Evolutionary conservation across 2,797 vertebrate genomes (phyloP).

Genomic region (Chromobotia macracanthus): DNA sequence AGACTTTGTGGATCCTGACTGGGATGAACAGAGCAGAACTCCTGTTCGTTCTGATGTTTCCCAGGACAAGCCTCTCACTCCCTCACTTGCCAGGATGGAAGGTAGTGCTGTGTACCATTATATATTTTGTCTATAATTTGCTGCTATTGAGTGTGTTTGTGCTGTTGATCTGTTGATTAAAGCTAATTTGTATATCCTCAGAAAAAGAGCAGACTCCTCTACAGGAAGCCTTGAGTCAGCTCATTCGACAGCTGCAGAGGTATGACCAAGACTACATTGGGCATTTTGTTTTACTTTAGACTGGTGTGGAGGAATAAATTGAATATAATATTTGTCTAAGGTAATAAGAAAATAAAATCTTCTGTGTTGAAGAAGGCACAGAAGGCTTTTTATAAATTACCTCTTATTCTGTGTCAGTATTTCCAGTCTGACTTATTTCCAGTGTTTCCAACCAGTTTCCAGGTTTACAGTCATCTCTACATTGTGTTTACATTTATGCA

Average conservation of each 20-base stretch:
- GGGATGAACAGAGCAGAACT: constrained; percentile 84
- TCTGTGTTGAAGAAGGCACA: too few relatives aligned
- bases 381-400: not conserved
- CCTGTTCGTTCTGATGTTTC: constrained; percentile 84
- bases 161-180: not conserved
- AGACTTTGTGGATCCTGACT: constrained; percentile 79
- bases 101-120: constrained; percentile 71
- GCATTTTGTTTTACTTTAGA: too few relatives aligned
- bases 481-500: not conserved
- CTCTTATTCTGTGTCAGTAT: not conserved
- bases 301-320: too few relatives aligned
- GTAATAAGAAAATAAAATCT: too few relatives aligned
- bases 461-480: not conserved
- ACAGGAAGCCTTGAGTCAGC: constrained; percentile 93
- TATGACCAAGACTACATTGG: constrained; percentile 59
- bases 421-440: not conserved
- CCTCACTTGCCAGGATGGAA: constrained; percentile 86
- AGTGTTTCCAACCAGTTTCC: too few relatives aligned
- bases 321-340: not conserved
- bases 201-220: constrained; percentile 94
- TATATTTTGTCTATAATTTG: not conserved
- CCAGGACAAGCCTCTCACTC: constrained; percentile 78
- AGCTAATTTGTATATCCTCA: constrained; percentile 46
- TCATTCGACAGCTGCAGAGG: constrained; percentile 96
- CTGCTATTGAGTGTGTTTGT: not conserved